phyloP scores from a whole-genome alignment of 2,888 invertebrate species.

The Diabrotica balteata region DNA sequence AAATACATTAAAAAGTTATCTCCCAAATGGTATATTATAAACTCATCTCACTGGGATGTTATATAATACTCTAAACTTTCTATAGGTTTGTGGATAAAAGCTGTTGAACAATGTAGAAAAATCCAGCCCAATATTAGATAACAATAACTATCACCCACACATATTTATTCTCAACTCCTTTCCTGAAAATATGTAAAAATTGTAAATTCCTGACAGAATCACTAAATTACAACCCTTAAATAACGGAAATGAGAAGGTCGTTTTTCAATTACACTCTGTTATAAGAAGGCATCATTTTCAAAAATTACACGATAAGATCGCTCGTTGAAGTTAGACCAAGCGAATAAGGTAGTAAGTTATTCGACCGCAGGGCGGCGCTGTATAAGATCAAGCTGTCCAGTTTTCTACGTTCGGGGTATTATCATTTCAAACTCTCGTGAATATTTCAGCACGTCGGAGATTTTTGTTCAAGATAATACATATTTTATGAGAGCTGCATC shows the following conservation, averaged over 20 bases:
- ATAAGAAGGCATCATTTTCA: background rate
- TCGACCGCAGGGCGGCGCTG: constrained; percentile 37
- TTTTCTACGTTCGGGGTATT: constrained; percentile 42
- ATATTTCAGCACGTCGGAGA: constrained; percentile 59
- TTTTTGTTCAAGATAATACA: constrained; percentile 61
- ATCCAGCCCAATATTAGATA: too few species aligned
- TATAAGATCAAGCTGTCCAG: constrained; percentile 45
- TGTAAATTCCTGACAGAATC: too few species aligned
- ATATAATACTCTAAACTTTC: too few species aligned
- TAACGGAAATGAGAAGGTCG: background rate
- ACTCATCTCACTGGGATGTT: too few species aligned
- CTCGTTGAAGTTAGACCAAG: background rate
- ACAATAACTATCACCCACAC: too few species aligned
- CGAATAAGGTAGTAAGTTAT: constrained; percentile 43
- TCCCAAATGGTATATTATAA: too few species aligned
- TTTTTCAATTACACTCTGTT: background rate
- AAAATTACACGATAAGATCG: background rate
- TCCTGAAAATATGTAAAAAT: too few species aligned
- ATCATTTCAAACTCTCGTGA: constrained; percentile 52
- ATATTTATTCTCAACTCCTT: too few species aligned
- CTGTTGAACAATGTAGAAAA: too few species aligned
- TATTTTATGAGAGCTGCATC: constrained; percentile 59
- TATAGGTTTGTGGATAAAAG: too few species aligned
- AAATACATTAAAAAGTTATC: too few species aligned
- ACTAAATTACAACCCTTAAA: too few species aligned